phyloP scores from a whole-genome alignment of 30 jellyfish, hydroid and myxozoan species.

The Morbakka virulenta region DNA sequence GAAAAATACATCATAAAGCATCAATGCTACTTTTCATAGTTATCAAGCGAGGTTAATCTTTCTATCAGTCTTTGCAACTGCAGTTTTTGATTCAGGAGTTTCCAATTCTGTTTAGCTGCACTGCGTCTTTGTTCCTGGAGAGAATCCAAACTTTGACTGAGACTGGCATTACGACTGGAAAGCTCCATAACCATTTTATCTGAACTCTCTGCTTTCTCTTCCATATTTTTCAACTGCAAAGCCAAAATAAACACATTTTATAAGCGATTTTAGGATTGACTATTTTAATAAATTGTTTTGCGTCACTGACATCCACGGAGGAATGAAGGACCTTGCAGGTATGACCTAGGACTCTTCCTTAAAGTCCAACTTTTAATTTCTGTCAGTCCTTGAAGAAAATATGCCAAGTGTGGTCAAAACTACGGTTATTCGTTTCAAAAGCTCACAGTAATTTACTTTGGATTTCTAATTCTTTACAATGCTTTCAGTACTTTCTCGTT shows the following conservation, averaged over 20 bases:
- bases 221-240: conserved; percentile 57
- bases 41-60: too few species aligned
- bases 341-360: not conserved
- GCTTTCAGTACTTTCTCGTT: too few species aligned
- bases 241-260: not conserved
- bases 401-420: too few species aligned
- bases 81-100: conserved; percentile 74
- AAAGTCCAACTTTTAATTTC: not conserved
- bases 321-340: not conserved
- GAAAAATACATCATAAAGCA: too few species aligned
- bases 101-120: conserved; percentile 64
- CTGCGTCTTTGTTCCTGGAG: conserved; percentile 18
- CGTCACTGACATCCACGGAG: too few species aligned
- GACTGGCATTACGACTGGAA: conserved; percentile 31
- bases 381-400: not conserved
- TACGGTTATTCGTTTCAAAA: too few species aligned
- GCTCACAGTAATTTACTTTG: too few species aligned
- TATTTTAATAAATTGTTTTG: not conserved
- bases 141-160: conserved; percentile 6
- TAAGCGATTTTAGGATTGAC: not conserved
- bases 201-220: conserved; percentile 65
- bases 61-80: conserved; percentile 90
- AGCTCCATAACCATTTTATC: conserved; percentile 33
- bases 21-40: too few species aligned
- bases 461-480: too few species aligned